phyloP scores from a whole-genome alignment of 2,797 vertebrate species.

The Gymnodraco acuticeps region DNA sequence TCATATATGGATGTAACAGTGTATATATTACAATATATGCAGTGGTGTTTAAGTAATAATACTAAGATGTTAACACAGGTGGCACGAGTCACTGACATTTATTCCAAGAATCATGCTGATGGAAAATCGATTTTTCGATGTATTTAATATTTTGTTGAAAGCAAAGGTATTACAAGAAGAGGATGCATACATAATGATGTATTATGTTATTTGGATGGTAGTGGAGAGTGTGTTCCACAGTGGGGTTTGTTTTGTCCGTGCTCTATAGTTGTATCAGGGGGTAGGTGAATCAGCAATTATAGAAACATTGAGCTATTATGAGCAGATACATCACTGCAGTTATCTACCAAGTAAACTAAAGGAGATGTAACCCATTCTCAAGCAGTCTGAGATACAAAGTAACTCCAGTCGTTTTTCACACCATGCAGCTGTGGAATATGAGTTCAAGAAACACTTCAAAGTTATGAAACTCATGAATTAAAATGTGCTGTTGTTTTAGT shows the following conservation, averaged over 20 bases:
- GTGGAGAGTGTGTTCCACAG: neutral
- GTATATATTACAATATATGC: no score
- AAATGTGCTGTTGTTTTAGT: neutral
- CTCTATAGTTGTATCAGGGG: slow-evolving; percentile 7
- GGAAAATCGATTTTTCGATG: neutral
- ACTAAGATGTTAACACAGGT: neutral
- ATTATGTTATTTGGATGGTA: neutral
- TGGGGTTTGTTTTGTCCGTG: neutral
- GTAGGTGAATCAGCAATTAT: slow-evolving; percentile 3
- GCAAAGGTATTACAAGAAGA: neutral
- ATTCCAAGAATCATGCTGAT: neutral
- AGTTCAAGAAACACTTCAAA: neutral
- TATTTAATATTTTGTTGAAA: neutral
- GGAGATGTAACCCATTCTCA: slow-evolving; percentile 7
- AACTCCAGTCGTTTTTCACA: neutral
- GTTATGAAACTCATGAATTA: neutral
- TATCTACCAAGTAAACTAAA: slow-evolving; percentile 1
- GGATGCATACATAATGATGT: neutral
- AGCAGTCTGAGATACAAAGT: neutral
- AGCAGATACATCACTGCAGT: neutral
- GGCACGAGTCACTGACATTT: neutral
- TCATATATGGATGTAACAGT: no score
- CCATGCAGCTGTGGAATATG: neutral
- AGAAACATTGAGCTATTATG: neutral
- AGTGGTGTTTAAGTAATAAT: no score